Conservation (phyloP, 2,888 invertebrate species). For the Eremobia ochroleuca region DNA sequence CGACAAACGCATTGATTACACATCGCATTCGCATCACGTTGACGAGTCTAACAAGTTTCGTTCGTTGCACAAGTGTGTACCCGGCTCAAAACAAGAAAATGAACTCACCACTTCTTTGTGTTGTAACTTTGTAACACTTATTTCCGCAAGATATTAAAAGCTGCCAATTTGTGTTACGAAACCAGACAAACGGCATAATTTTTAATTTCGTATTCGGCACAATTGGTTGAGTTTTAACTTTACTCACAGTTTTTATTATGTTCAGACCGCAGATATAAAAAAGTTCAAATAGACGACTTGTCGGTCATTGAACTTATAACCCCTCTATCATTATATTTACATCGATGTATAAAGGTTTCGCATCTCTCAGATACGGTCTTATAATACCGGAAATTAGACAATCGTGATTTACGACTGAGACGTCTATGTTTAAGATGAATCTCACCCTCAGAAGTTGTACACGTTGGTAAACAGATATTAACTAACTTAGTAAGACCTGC, state of each 20-base stretch:
- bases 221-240: conserved; percentile 20
- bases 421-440: conserved; percentile 16
- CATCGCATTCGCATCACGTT: conserved; percentile 35
- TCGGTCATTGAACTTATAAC: conserved; percentile 30
- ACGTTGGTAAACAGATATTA: conserved; percentile 21
- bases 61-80: conserved; percentile 60
- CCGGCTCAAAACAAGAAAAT: conserved; percentile 59
- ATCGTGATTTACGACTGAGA: conserved; percentile 32
- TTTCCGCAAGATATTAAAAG: conserved; percentile 67
- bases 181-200: conserved; percentile 48
- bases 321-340: not conserved
- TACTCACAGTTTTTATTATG: conserved; percentile 13
- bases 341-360: conserved; percentile 8
- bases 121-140: conserved; percentile 61
- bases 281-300: not conserved
- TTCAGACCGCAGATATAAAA: not conserved
- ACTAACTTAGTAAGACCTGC: conserved; percentile 6
- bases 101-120: conserved; percentile 58
- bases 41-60: conserved; percentile 51
- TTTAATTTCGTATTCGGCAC: conserved; percentile 40
- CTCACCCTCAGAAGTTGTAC: conserved; percentile 17
- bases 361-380: conserved; percentile 8
- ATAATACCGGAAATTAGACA: conserved; percentile 33
- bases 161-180: conserved; percentile 60
- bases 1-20: conserved; percentile 22